These are phyloP conservation scores for Anarhynchus alexandrinus DNA, from an alignment of 2,113 vertebrate genomes.

Conservation along the genomic window DNA sequence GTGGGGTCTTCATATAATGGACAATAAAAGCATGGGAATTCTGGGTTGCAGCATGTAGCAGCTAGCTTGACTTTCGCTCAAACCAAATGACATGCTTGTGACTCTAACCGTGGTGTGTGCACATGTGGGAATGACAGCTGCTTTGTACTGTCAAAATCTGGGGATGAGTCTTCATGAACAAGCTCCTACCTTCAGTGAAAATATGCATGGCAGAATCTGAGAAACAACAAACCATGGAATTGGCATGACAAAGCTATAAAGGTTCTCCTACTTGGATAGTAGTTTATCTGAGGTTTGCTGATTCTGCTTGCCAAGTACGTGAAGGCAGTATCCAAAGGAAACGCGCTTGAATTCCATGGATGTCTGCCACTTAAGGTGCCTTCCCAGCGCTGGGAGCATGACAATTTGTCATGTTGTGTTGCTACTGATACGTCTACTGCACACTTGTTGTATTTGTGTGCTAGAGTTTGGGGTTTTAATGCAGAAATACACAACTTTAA, in stretches of 20 bases:
- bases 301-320: neutral
- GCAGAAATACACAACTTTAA: neutral
- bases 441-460: neutral
- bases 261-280: neutral
- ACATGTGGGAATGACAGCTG: neutral
- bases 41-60: neutral
- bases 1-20: neutral
- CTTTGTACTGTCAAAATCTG: neutral
- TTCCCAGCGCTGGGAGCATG: neutral
- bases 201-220: neutral
- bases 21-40: neutral
- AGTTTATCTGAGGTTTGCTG: neutral
- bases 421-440: neutral
- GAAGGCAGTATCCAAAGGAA: neutral
- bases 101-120: neutral
- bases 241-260: neutral
- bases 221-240: neutral
- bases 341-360: accelerated
- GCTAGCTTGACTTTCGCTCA: neutral
- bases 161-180: neutral
- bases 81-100: neutral
- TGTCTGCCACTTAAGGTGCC: neutral
- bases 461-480: neutral
- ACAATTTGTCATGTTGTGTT: neutral
- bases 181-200: neutral